A percentile compares a stretch with the other conserved stretches of the same genome.
phyloP scores from a whole-genome alignment of 2,888 invertebrate species.

The Andrena praecox region DNA sequence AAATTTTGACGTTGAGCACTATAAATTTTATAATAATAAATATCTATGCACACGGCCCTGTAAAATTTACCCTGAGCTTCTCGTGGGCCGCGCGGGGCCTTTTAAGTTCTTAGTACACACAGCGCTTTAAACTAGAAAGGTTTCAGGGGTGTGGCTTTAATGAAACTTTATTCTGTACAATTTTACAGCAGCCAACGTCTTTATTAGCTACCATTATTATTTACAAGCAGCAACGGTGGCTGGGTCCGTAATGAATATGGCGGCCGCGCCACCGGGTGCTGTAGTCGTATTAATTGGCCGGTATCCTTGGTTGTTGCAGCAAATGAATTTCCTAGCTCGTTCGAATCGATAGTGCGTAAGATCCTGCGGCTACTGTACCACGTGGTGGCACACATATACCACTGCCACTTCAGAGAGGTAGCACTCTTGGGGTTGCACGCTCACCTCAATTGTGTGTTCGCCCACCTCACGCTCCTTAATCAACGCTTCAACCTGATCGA shows the following conservation, averaged over 20 bases:
- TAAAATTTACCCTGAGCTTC: too few species aligned
- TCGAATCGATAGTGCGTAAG: conserved; percentile 97
- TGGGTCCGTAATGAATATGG: neutral
- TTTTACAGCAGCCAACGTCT: neutral
- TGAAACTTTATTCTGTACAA: neutral
- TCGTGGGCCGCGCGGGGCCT: too few species aligned
- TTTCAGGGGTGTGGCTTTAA: neutral
- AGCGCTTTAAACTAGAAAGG: neutral
- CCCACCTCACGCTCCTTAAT: conserved; percentile 95
- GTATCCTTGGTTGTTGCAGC: conserved; percentile 86
- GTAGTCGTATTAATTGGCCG: conserved; percentile 25
- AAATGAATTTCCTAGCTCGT: conserved; percentile 97
- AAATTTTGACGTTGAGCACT: too few species aligned
- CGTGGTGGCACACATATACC: conserved; percentile 99
- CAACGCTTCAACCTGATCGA: conserved; percentile 96
- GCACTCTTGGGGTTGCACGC: conserved; percentile 97
- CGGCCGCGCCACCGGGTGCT: neutral
- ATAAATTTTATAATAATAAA: too few species aligned
- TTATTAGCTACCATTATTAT: conserved; percentile 2
- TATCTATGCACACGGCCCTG: too few species aligned
- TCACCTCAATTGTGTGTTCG: conserved; percentile 98
- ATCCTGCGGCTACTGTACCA: conserved; percentile 98
- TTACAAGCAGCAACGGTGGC: neutral
- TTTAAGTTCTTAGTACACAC: too few species aligned
- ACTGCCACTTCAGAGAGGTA: conserved; percentile 98